These are phyloP conservation scores for Sycobia sp. DNA, from an alignment of 1,140 invertebrate genomes.

Conservation along the genomic window DNA sequence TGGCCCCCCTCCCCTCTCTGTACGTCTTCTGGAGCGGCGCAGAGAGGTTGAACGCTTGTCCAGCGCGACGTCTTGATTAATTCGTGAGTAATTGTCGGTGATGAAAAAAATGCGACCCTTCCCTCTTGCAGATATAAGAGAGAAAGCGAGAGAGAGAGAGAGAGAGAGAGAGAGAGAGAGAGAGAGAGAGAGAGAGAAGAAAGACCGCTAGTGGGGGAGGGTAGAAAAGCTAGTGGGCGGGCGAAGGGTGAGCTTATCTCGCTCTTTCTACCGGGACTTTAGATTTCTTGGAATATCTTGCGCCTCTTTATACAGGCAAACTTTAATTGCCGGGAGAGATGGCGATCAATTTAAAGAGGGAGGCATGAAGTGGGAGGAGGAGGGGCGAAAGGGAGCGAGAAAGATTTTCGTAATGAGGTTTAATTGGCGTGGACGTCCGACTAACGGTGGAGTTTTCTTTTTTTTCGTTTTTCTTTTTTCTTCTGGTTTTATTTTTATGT, in stretches of 20 bases:
- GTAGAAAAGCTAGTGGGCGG: too few species aligned
- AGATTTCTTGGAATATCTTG: slow-evolving; percentile 25
- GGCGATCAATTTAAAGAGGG: background rate
- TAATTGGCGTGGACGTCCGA: background rate
- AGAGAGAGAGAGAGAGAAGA: too few species aligned
- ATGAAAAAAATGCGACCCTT: slow-evolving; percentile 20
- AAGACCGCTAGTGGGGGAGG: too few species aligned
- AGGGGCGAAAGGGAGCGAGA: background rate
- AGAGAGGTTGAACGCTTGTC: too few species aligned
- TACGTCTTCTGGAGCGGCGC: too few species aligned
- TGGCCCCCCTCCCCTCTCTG: too few species aligned
- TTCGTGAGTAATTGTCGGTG: slow-evolving; percentile 24
- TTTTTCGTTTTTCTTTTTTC: too few species aligned
- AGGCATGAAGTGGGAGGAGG: background rate
- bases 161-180: too few species aligned
- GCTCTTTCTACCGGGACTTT: background rate
- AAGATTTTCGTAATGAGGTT: slow-evolving; percentile 25
- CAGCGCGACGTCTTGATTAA: slow-evolving; percentile 19
- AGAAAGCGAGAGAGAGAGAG: too few species aligned
- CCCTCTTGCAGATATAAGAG: background rate
- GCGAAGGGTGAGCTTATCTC: too few species aligned
- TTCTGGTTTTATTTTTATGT: too few species aligned
- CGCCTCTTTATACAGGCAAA: background rate
- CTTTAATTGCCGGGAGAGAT: slow-evolving; percentile 6
- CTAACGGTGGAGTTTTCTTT: too few species aligned